Conservation (phyloP, 1,140 invertebrate genomes). For the Temnothorax nylanderi region DNA sequence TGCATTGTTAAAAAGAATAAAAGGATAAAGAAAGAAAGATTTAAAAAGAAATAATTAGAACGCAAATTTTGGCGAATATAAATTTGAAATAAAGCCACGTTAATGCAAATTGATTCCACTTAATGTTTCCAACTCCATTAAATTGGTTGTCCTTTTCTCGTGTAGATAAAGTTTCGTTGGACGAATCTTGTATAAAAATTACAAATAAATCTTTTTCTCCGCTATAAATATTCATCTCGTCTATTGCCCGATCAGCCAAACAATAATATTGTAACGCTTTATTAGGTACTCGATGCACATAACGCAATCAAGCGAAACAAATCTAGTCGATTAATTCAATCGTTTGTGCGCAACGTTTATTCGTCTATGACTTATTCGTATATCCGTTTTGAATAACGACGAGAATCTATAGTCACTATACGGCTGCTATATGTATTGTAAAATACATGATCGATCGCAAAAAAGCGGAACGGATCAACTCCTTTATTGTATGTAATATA, state of each 20-base stretch:
- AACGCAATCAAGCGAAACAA: background rate
- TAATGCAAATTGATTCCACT: background rate
- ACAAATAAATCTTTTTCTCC: background rate
- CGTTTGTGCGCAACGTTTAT: constrained; percentile 15
- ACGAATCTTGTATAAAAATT: background rate
- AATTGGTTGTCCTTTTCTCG: background rate
- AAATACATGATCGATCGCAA: constrained; percentile 26
- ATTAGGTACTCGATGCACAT: constrained; percentile 21
- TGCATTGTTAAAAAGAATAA: background rate
- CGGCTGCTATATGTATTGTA: background rate
- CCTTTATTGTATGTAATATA: background rate
- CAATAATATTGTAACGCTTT: constrained; percentile 3
- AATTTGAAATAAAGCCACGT: background rate
- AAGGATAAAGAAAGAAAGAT: background rate
- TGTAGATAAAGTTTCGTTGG: background rate
- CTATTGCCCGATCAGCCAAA: background rate
- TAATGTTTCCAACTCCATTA: background rate
- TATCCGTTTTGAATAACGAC: constrained; percentile 13
- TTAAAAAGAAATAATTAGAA: background rate
- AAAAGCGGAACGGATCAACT: background rate
- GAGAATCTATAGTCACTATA: background rate
- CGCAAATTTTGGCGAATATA: background rate
- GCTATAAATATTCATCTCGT: background rate
- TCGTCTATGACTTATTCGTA: constrained; percentile 1
- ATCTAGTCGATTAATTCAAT: constrained; percentile 19